Evolutionary conservation across 1,140 invertebrate genomes (phyloP).

Genomic region (Caerostris darwini): DNA sequence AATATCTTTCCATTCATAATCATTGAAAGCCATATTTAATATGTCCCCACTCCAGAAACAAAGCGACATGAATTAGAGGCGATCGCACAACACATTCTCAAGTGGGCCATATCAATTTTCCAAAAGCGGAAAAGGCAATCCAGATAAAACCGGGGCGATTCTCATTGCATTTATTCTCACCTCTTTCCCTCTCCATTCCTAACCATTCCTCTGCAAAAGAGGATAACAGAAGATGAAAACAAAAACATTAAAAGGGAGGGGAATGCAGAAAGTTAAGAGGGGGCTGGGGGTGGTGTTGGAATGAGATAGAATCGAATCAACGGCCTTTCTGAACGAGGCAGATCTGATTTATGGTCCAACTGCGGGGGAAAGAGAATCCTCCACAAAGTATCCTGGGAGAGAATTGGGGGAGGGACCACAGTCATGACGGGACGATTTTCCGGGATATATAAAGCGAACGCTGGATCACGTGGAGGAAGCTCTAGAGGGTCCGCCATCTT

Average conservation of each 20-base stretch:
- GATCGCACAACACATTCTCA: neutral
- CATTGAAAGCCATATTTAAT: neutral
- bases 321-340: conserved; percentile 8
- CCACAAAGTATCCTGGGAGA: neutral
- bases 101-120: conserved; percentile 15
- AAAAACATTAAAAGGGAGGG: neutral
- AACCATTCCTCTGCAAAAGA: no score
- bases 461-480: conserved; percentile 56
- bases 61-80: neutral
- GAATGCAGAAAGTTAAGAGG: neutral
- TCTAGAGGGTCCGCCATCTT: conserved; percentile 40
- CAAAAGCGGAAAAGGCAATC: neutral
- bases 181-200: neutral
- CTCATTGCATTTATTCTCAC: conserved; percentile 1
- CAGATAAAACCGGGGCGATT: neutral
- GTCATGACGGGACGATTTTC: conserved; percentile 14
- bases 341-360: conserved; percentile 64
- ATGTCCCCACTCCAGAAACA: neutral
- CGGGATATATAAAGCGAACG: conserved; percentile 54
- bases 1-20: neutral
- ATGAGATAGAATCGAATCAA: conserved; percentile 20
- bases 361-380: neutral
- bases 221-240: neutral
- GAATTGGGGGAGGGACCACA: neutral
- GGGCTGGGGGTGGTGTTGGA: neutral